Evolutionary conservation across 1,140 invertebrate species (phyloP).

Genomic region (Probaryconus sp.): DNA sequence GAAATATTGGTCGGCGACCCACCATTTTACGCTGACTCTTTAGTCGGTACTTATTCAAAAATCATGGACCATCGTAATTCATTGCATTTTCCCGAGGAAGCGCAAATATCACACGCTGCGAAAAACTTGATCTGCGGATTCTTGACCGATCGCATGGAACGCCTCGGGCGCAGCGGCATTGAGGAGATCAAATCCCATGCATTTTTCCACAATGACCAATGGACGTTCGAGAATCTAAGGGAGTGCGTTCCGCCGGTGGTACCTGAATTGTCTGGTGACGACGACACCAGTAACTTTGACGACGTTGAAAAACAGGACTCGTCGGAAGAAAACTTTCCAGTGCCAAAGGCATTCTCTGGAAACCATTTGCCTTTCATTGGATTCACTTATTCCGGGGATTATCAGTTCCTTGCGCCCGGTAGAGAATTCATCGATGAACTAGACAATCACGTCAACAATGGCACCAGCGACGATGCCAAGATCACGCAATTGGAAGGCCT

Average conservation of each 20-base stretch:
- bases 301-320: constrained; percentile 96
- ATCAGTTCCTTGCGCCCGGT: constrained; percentile 86
- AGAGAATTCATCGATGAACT: constrained; percentile 63
- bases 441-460: constrained; percentile 81
- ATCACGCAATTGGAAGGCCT: constrained; percentile 85
- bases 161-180: constrained; percentile 95
- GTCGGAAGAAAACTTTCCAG: constrained; percentile 93
- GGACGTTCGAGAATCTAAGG: constrained; percentile 97
- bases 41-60: constrained; percentile 98
- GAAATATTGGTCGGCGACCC: constrained; percentile 99
- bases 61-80: constrained; percentile 99
- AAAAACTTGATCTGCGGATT: constrained; percentile 96
- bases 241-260: constrained; percentile 97
- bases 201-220: constrained; percentile 98
- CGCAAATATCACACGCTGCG: constrained; percentile 93
- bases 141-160: constrained; percentile 92
- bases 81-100: constrained; percentile 95
- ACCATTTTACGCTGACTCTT: constrained; percentile 98
- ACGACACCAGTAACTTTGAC: constrained; percentile 99
- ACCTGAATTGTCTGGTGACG: constrained; percentile 95
- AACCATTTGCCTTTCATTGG: constrained; percentile 99
- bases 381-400: constrained; percentile 97
- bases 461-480: constrained; percentile 80
- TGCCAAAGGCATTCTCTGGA: constrained; percentile 97
- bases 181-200: constrained; percentile 96